A percentile compares a stretch with the other conserved stretches of the same genome.
Conservation (phyloP, 2,113 vertebrate species). For the Cichladusa arquata region DNA sequence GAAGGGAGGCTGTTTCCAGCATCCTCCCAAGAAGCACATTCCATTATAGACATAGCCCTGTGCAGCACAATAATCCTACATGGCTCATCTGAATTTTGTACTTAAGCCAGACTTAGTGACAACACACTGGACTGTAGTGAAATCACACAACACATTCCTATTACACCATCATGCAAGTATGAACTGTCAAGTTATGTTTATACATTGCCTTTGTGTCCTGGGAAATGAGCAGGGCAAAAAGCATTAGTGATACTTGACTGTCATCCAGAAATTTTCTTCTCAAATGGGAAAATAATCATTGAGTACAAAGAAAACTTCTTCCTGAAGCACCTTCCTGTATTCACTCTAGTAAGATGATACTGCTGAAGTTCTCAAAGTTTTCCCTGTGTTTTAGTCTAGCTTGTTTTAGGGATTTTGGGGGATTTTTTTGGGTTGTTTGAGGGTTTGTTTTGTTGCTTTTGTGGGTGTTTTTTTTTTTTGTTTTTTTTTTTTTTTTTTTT, state of each 20-base stretch:
- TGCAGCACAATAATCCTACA: not conserved
- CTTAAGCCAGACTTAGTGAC: not conserved
- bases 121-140: not conserved
- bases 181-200: not conserved
- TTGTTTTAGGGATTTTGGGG: fast-evolving
- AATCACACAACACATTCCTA: not conserved
- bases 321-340: not conserved
- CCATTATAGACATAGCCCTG: not conserved
- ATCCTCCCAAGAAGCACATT: not conserved
- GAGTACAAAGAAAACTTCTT: not conserved
- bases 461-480: too few relatives aligned
- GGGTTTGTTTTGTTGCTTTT: not conserved
- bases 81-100: not conserved
- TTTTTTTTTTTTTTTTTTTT: not conserved
- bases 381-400: not conserved
- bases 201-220: not conserved
- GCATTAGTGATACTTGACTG: not conserved
- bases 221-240: not conserved
- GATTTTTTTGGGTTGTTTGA: fast-evolving
- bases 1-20: not conserved
- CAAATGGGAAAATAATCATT: not conserved
- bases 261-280: not conserved
- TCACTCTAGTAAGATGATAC: not conserved
- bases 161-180: not conserved
- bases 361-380: not conserved